Evolutionary conservation across 1,140 invertebrate species (phyloP).

Genomic region (Platorchestia sp.): DNA sequence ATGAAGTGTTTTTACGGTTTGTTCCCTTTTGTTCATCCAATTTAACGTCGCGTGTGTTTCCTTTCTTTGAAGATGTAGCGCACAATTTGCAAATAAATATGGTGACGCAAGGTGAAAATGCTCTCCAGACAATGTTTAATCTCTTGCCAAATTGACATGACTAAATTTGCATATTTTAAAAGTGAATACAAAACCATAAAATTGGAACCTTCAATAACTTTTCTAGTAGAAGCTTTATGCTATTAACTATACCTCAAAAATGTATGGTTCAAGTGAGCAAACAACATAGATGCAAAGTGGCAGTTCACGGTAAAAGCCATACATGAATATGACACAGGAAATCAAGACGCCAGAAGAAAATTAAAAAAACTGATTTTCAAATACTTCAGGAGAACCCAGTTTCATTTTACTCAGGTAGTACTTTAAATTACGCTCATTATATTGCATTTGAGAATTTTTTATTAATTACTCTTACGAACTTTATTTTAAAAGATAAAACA

Average conservation of each 20-base stretch:
- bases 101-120: too few species aligned
- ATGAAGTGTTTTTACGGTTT: too few species aligned
- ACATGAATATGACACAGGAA: background rate
- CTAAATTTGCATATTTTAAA: background rate
- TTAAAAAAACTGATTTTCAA: background rate
- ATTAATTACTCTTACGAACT: too few species aligned
- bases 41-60: too few species aligned
- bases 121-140: background rate
- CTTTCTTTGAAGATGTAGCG: too few species aligned
- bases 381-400: background rate
- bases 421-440: too few species aligned
- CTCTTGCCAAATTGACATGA: background rate
- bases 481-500: too few species aligned
- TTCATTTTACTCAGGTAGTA: too few species aligned
- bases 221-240: background rate
- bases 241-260: background rate
- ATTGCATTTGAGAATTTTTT: too few species aligned
- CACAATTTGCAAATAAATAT: too few species aligned
- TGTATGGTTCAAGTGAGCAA: background rate
- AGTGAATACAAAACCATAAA: background rate
- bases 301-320: background rate
- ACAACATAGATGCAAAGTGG: background rate
- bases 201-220: background rate
- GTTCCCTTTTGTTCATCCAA: too few species aligned
- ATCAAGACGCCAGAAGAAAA: background rate